Conservation (phyloP, 2,888 invertebrate genomes). For the Torymus auratus region DNA sequence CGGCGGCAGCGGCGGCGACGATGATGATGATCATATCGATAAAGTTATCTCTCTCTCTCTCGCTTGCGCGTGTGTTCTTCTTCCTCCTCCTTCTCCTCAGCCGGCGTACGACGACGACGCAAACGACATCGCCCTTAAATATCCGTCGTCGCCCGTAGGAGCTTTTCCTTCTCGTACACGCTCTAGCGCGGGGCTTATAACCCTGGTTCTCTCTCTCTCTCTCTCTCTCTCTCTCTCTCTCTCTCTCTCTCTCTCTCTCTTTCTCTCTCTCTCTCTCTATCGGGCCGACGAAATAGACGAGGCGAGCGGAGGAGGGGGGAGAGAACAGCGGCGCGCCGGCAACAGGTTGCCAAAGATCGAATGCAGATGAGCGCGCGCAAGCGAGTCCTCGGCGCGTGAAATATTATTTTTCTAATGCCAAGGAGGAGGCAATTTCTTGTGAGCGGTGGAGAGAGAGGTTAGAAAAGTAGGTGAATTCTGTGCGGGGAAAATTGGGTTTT, state of each 20-base stretch:
- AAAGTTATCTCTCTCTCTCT: slow-evolving; percentile 39
- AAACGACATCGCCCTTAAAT: slow-evolving; percentile 55
- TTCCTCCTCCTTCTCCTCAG: background rate
- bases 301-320: background rate
- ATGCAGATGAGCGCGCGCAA: slow-evolving; percentile 44
- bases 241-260: too few species aligned
- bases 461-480: too few species aligned
- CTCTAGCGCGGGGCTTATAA: slow-evolving; percentile 5
- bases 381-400: slow-evolving; percentile 38
- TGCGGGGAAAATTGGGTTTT: too few species aligned
- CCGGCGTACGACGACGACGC: slow-evolving; percentile 22
- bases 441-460: too few species aligned
- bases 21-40: slow-evolving; percentile 49
- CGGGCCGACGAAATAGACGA: slow-evolving; percentile 53
- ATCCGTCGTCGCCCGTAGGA: slow-evolving; percentile 43
- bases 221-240: background rate
- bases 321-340: slow-evolving; percentile 18
- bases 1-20: background rate
- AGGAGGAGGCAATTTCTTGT: background rate
- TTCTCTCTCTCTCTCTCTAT: slow-evolving; percentile 6
- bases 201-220: background rate
- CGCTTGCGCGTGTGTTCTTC: background rate
- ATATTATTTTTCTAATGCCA: slow-evolving; percentile 23
- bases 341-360: slow-evolving; percentile 57
- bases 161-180: slow-evolving; percentile 29